Percentiles rank a stretch among this genome's conserved stretches.
Conservation (phyloP, 1,140 invertebrate genomes). For the Aporrectodea caliginosa region DNA sequence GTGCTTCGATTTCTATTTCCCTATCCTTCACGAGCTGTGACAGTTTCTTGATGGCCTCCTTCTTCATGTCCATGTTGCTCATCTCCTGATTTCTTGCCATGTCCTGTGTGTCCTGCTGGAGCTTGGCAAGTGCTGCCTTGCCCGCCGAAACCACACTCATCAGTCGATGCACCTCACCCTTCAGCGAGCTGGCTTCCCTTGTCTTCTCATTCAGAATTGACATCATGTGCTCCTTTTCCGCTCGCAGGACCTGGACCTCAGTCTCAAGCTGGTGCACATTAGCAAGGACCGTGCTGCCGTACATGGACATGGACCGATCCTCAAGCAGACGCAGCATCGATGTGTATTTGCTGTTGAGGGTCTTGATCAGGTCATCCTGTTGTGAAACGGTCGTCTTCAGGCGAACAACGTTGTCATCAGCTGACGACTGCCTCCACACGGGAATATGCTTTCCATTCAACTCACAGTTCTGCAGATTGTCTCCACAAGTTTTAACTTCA, state of each 20-base stretch:
- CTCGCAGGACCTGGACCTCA: slow-evolving; percentile 42
- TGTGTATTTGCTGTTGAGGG: slow-evolving; percentile 20
- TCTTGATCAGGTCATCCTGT: slow-evolving; percentile 22
- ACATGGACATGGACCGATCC: slow-evolving; percentile 38
- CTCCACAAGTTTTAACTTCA: background rate
- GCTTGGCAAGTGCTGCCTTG: slow-evolving; percentile 50
- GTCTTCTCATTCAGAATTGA: slow-evolving; percentile 56
- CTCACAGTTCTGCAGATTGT: background rate
- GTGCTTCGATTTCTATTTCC: slow-evolving; percentile 57
- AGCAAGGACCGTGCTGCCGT: slow-evolving; percentile 40
- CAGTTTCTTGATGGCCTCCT: slow-evolving; percentile 54
- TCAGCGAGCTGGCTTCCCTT: slow-evolving; percentile 53
- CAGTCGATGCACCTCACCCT: slow-evolving; percentile 54
- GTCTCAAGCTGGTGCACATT: slow-evolving; percentile 47
- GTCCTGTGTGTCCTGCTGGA: slow-evolving; percentile 52
- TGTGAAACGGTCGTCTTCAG: slow-evolving; percentile 17
- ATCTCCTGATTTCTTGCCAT: slow-evolving; percentile 39
- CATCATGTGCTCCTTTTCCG: slow-evolving; percentile 55
- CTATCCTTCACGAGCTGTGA: slow-evolving; percentile 56
- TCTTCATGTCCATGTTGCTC: slow-evolving; percentile 48
- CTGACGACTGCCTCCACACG: background rate
- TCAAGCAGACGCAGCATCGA: slow-evolving; percentile 49
- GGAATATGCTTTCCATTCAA: too few relatives aligned
- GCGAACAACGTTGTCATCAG: background rate
- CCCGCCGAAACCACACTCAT: slow-evolving; percentile 53